Base-by-base conservation (phyloP, 1,140 invertebrate species). In the Papilio polytes region DNA sequence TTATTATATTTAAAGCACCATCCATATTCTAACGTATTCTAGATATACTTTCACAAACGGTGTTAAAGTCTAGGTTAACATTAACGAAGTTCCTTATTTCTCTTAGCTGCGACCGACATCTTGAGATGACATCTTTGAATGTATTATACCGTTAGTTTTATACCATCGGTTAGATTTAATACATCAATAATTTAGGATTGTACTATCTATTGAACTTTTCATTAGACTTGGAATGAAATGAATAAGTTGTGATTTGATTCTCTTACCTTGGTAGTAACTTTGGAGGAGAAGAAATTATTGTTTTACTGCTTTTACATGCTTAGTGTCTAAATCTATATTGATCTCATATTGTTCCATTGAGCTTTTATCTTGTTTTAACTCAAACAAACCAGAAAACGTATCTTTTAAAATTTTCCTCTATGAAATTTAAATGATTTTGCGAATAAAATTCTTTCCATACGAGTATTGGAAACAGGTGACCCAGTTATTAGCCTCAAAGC, bases 401-500 rank as follows among this genome's bases (percentile, higher is more conserved):
- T 9, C 12, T 70, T 31, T 70, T 18, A 63, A 63, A 63, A 13
- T 41, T 26, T 3, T 26, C 4, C 10, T 26, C 1, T 22, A 18
- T 70, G 26, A 31, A 70, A 13, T 70, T 18, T 13, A 36, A 26
- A 10, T 63, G 22, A 63, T 26, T 63, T 63, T 26, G 63, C 26
- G 63, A 70, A 70, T 70, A 70, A 70, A 70, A 70, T 31, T 31
- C 12, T 70, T 70, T 31, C 13, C 63, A 70, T 70, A 70, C 26
- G 63, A 36, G 63, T 15, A 18, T 70, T 70, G 63, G 63, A 70
- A 70, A 31, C 63, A 70, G 26, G 63, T 70, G 63, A 70, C 63
- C 63, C 26, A 70, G 63, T 70, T 70, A 70, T 70, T 70, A 70
- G 12, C 63, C 12, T 70, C 26, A 70, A 70, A 70, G 63, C 63